Percentiles rank a stretch among this genome's conserved stretches.
Evolutionary conservation across 2,888 invertebrate genomes (phyloP).

Genomic region (Heteromurus nitidus): DNA sequence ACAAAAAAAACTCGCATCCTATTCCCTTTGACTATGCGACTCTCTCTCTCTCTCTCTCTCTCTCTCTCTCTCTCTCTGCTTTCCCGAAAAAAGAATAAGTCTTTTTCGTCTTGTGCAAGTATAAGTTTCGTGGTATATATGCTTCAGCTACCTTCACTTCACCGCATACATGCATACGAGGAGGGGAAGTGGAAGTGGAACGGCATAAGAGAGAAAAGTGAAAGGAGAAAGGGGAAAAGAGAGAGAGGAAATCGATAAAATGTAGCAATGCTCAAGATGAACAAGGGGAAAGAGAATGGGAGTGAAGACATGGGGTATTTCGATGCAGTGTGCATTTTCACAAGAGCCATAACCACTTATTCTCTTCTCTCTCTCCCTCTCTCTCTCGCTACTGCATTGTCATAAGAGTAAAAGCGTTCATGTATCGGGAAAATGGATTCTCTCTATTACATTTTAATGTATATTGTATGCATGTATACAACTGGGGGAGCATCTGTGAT

Average conservation of each 20-base stretch:
- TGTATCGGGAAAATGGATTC: not conserved
- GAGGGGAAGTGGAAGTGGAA: not conserved
- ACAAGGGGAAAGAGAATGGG: constrained; percentile 38
- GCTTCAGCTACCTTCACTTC: not conserved
- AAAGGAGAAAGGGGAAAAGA: constrained; percentile 29
- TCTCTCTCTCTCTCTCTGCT: not conserved
- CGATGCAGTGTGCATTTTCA: constrained; percentile 24
- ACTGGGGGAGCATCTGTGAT: too few species aligned
- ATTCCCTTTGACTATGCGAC: not conserved
- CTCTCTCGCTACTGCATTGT: too few species aligned
- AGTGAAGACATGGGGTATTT: constrained; percentile 51
- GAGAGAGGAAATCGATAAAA: constrained; percentile 67
- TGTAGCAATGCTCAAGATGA: constrained; percentile 63
- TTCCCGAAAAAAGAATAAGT: not conserved
- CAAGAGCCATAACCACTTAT: not conserved
- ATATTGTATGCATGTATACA: not conserved
- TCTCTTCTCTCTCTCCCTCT: not conserved
- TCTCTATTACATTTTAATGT: not conserved
- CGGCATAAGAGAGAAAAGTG: constrained; percentile 25
- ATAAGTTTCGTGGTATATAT: not conserved
- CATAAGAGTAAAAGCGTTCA: not conserved
- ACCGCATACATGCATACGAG: not conserved
- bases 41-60: not conserved
- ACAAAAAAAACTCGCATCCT: not conserved
- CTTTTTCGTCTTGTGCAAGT: not conserved